phyloP scores from a whole-genome alignment of 2,888 invertebrate genomes.

The Cybosia mesomella region DNA sequence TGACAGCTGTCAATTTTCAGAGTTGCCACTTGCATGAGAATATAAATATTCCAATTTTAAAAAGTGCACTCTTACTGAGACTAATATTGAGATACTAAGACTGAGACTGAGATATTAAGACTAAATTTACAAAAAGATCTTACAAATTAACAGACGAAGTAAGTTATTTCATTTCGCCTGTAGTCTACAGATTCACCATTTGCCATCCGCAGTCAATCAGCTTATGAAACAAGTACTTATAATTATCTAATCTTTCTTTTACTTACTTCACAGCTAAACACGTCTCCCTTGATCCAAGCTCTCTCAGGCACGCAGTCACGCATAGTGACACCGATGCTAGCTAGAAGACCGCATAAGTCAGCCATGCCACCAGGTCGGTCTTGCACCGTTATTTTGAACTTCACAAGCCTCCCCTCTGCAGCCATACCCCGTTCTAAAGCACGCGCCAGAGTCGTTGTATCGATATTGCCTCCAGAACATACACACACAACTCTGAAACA shows the following conservation, averaged over 20 bases:
- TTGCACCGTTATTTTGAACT: slow-evolving; percentile 88
- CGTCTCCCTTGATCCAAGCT: slow-evolving; percentile 96
- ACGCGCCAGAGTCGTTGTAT: slow-evolving; percentile 94
- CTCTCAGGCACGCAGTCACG: slow-evolving; percentile 98
- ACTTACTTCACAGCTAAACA: slow-evolving; percentile 87
- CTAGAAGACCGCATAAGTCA: slow-evolving; percentile 91
- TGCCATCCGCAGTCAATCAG: no score
- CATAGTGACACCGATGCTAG: slow-evolving; percentile 93
- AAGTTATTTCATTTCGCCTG: neutral
- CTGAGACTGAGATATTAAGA: no score
- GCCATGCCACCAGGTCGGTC: slow-evolving; percentile 96
- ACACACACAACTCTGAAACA: slow-evolving; percentile 91
- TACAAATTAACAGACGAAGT: neutral
- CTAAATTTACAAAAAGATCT: no score
- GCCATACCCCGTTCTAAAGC: slow-evolving; percentile 96
- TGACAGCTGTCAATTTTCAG: no score
- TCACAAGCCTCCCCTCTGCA: slow-evolving; percentile 92
- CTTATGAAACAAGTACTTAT: no score
- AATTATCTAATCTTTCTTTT: neutral
- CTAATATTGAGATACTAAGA: no score
- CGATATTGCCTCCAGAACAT: slow-evolving; percentile 96
- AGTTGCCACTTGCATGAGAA: no score
- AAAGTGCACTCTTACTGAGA: no score
- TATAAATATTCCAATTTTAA: no score
- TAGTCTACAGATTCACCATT: neutral